Evolutionary conservation across 2,797 vertebrate species (phyloP).

Genomic region (Takifugu ocellatus): DNA sequence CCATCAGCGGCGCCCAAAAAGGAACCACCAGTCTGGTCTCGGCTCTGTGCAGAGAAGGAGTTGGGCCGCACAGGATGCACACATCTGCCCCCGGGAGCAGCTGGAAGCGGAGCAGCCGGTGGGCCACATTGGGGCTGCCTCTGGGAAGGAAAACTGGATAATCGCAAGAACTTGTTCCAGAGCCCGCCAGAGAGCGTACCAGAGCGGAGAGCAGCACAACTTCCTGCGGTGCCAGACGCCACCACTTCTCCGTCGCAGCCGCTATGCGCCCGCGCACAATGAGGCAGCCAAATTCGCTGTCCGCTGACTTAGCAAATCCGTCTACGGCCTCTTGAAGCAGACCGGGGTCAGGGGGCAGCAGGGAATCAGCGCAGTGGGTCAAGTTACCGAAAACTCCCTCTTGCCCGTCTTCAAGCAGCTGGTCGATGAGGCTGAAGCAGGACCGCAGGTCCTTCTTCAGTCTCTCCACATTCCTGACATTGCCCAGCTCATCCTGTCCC

Average conservation of each 20-base stretch:
- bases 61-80: slow-evolving; percentile 86
- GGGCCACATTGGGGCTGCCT: slow-evolving; percentile 89
- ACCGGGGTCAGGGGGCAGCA: slow-evolving; percentile 71
- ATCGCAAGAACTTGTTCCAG: slow-evolving; percentile 80
- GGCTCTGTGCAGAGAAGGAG: slow-evolving; percentile 78
- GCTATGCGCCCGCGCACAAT: slow-evolving; percentile 75
- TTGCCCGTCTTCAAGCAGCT: slow-evolving; percentile 77
- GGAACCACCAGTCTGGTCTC: slow-evolving; percentile 76
- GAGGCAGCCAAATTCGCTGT: slow-evolving; percentile 85
- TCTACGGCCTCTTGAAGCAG: slow-evolving; percentile 80
- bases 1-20: slow-evolving; percentile 83
- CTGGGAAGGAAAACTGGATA: slow-evolving; percentile 88
- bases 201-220: slow-evolving; percentile 82
- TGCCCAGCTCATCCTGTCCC: slow-evolving; percentile 84
- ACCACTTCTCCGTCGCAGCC: slow-evolving; percentile 87
- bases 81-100: slow-evolving; percentile 81
- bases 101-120: slow-evolving; percentile 84
- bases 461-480: slow-evolving; percentile 84
- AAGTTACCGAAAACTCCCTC: slow-evolving; percentile 80
- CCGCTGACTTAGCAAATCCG: slow-evolving; percentile 77
- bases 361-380: slow-evolving; percentile 85
- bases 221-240: slow-evolving; percentile 83
- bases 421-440: slow-evolving; percentile 85
- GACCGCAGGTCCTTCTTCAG: slow-evolving; percentile 87
- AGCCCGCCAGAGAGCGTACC: slow-evolving; percentile 71